Evolutionary conservation across 2,888 invertebrate species (phyloP).

Genomic region (Cheilosia soror): DNA sequence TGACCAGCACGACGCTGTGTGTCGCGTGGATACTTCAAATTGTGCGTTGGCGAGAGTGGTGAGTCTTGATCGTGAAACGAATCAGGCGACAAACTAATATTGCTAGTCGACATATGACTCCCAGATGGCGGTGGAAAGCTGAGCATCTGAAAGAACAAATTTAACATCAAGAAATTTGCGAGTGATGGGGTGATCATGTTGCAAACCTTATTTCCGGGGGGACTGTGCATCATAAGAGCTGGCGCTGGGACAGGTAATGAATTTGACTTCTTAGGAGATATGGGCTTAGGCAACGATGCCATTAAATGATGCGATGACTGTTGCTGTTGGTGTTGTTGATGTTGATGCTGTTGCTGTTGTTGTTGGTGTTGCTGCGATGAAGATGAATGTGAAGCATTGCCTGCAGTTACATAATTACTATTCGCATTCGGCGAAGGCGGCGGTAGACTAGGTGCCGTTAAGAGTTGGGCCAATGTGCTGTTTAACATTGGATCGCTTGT

Average conservation of each 20-base stretch:
- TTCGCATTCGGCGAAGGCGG: conserved; percentile 49
- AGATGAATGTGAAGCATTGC: conserved; percentile 66
- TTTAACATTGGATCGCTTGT: conserved; percentile 91
- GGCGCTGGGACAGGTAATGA: conserved; percentile 81
- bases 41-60: conserved; percentile 87
- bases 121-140: conserved; percentile 79
- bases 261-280: conserved; percentile 82
- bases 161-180: not conserved
- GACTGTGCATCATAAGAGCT: conserved; percentile 79
- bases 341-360: conserved; percentile 77
- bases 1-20: conserved; percentile 93
- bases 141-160: conserved; percentile 77
- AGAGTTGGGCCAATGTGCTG: conserved; percentile 93
- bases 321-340: conserved; percentile 77
- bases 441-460: conserved; percentile 84
- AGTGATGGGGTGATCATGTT: not conserved
- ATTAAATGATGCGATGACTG: conserved; percentile 64
- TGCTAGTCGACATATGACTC: conserved; percentile 69
- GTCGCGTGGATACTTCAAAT: conserved; percentile 84
- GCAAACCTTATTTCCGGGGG: conserved; percentile 78
- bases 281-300: conserved; percentile 43
- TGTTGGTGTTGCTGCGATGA: conserved; percentile 73
- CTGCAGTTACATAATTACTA: conserved; percentile 60
- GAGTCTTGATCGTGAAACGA: conserved; percentile 83
- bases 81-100: conserved; percentile 81